Evolutionary conservation across 2,888 invertebrate genomes (phyloP), one percentile per base, ranked within the genome.

Genomic region (Drosophila tanythrix): DNA sequence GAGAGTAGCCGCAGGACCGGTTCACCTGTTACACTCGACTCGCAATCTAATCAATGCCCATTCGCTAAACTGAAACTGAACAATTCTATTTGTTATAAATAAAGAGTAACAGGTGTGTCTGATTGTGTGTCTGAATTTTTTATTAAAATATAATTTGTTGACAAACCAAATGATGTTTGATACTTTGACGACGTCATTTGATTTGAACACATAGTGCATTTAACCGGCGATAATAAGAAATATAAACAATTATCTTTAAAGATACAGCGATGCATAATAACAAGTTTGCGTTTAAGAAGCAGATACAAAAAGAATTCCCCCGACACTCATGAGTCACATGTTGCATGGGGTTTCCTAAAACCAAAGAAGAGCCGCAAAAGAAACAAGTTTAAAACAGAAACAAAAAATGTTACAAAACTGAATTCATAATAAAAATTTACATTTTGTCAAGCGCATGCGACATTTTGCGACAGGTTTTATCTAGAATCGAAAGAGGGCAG

Each of bases 1-100:
- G 29, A 60, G 60, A 55, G 62, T 59, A 31, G 52, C 67, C 66
- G 52, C 91, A 87, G 86, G 86, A 87, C 86, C 91, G 86, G 86
- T 87, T 87, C 86, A 88, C 61, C 38, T 51, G 58, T n/a, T 58
- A 36, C 58, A 25, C 35, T 48, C 55, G 50, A 18, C 13, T 33
- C 50, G n/a, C n/a, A 31, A 56, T 50, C 35, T 29, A 46, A 46
- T 46, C 46, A 55, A n/a, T 31, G 11, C 52, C 29, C 27, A 67
- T 35, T 35, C n/a, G 40, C 52, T 60, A 25, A 55, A 36, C 29
- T 13, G 53, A 27, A 40, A n/a, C 46, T 21, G 21, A 43, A 21
- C 27, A 31, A 64, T 48, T 36, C 21, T 11, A 78, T 56, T 50
- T 78, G 55, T 72, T 43, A 61, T 78, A 67, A 78, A 73, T 65